Evolutionary conservation across 2,888 invertebrate species (phyloP).

Genomic region (Melitaea athalia): DNA sequence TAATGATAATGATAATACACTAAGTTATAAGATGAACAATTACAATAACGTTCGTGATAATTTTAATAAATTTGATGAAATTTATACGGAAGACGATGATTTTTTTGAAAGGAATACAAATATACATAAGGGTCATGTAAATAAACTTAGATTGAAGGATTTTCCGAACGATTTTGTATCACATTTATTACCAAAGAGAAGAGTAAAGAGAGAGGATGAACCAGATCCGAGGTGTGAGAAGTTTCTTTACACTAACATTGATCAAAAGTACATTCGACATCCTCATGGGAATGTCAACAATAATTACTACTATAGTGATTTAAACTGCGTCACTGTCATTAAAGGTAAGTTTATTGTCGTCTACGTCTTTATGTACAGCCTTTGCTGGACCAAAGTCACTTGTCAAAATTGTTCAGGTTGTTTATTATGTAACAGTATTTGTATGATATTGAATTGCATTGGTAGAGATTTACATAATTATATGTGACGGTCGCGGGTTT

Average conservation of each 20-base stretch:
- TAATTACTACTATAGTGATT: constrained; percentile 57
- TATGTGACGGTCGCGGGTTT: too few species aligned
- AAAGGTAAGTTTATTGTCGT: constrained; percentile 53
- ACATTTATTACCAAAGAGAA: constrained; percentile 45
- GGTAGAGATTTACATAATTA: too few species aligned
- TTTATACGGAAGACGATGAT: constrained; percentile 49
- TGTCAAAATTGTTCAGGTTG: too few species aligned
- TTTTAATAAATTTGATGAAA: constrained; percentile 45
- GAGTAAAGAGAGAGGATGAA: constrained; percentile 53
- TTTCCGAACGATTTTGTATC: constrained; percentile 25
- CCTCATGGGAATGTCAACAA: constrained; percentile 54
- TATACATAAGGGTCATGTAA: constrained; percentile 47
- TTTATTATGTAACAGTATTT: too few species aligned
- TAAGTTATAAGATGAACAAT: constrained; percentile 37
- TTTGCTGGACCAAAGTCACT: background rate
- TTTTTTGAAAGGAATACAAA: constrained; percentile 46
- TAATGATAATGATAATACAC: constrained; percentile 37
- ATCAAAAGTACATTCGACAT: constrained; percentile 50
- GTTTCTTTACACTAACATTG: constrained; percentile 8
- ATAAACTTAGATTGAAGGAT: constrained; percentile 38
- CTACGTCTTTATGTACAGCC: too few species aligned
- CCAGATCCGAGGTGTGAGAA: constrained; percentile 51
- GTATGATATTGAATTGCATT: too few species aligned
- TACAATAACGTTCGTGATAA: constrained; percentile 37
- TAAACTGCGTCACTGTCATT: constrained; percentile 63